Evolutionary conservation across 2,797 vertebrate genomes (phyloP).

Genomic region (Cygnus olor): DNA sequence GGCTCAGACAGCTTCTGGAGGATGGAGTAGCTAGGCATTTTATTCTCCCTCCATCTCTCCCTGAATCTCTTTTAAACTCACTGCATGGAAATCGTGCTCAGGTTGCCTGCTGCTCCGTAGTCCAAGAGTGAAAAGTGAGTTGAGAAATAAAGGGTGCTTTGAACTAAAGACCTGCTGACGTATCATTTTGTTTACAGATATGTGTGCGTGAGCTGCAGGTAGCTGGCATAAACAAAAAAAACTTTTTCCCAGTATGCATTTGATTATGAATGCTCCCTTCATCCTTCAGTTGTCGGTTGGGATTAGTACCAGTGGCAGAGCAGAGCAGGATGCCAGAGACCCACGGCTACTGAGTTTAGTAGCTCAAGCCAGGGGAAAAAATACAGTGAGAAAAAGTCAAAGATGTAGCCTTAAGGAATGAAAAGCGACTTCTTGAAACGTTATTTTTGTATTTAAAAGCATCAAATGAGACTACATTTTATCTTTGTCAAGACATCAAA

Average conservation of each 20-base stretch:
- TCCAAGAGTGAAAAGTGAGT: not conserved
- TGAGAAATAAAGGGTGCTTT: not conserved
- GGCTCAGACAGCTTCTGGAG: not conserved
- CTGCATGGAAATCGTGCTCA: not conserved
- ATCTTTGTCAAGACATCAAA: conserved; percentile 27
- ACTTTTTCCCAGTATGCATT: not conserved
- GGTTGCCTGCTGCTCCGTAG: not conserved
- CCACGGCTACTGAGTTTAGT: not conserved
- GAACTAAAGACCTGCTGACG: not conserved
- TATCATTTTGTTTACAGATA: not conserved
- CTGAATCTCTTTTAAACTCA: not conserved
- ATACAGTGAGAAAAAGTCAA: not conserved
- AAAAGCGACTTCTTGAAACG: conserved; percentile 19
- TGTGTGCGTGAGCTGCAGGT: not conserved
- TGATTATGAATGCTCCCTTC: not conserved
- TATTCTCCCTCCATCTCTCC: not conserved
- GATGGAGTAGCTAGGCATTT: not conserved
- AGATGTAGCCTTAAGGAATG: not conserved
- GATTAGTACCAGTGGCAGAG: not conserved
- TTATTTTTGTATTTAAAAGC: not conserved
- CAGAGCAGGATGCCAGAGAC: not conserved
- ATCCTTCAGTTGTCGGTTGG: not conserved
- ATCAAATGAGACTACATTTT: not conserved
- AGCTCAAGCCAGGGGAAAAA: not conserved
- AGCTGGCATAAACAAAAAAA: not conserved